These are phyloP conservation scores for Sesia apiformis DNA, from an alignment of 2,888 invertebrate genomes.

Conservation along the genomic window DNA sequence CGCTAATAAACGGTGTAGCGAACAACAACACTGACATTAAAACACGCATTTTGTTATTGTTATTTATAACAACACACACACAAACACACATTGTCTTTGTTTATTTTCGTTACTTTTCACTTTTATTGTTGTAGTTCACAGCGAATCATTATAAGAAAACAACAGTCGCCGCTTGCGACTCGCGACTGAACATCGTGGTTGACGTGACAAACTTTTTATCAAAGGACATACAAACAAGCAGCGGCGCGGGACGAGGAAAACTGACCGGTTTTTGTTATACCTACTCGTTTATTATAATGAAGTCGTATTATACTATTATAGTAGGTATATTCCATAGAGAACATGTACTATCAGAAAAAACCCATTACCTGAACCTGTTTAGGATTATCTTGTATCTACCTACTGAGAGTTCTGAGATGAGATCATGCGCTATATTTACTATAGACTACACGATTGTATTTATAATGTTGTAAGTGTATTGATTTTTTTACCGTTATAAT, in stretches of 20 bases:
- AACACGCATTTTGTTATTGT: slow-evolving; percentile 10
- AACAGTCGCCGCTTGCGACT: background rate
- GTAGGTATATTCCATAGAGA: background rate
- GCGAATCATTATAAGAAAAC: background rate
- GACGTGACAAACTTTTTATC: background rate
- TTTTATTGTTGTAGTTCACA: background rate
- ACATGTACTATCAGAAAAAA: background rate
- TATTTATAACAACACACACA: background rate
- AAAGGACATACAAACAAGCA: background rate
- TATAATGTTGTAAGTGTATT: too few species aligned
- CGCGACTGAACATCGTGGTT: background rate
- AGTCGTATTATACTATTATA: too few species aligned
- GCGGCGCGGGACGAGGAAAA: slow-evolving; percentile 1
- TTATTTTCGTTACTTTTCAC: background rate
- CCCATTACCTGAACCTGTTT: background rate
- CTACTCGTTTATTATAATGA: background rate
- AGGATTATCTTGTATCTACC: background rate
- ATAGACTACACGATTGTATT: too few species aligned
- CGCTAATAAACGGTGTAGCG: slow-evolving; percentile 10
- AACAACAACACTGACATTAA: slow-evolving; percentile 7
- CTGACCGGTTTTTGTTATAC: slow-evolving; percentile 1
- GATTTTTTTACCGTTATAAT: too few species aligned
- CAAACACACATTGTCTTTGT: background rate
- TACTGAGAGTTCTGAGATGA: background rate
- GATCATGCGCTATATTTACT: too few species aligned